Base-by-base conservation (phyloP, 2,888 invertebrate genomes). In the Caenorhabditis zanzibari region DNA sequence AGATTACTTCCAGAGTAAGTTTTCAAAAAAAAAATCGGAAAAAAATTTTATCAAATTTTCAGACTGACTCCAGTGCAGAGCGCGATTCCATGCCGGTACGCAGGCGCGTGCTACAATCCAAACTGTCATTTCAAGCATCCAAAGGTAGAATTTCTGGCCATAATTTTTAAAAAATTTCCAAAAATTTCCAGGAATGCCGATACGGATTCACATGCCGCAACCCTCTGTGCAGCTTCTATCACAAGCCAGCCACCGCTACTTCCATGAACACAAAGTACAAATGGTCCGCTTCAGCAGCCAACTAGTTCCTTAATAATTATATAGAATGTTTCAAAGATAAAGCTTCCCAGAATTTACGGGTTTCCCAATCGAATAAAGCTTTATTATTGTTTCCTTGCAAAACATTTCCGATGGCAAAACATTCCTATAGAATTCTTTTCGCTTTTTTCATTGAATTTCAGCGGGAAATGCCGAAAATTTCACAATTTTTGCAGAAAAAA, bases 51-150 rank as follows among this genome's bases (percentile, higher is more conserved):
- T 10, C 10, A 12, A 38, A 28, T 6, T 71, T 71, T 38, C 73
- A 63, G 61, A 28, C 35, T 38, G 24, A 69, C 44, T 38, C 74
- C 74, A 22, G 69, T 75, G 26, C 79, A 80, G 49, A 64, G 22
- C 22, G 35, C 75, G 64, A 86, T 86, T 44, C 85, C 82, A 6
- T 90, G 90, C 64, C 81, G 86, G 54, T 90, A 84, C 75, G 87
- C 81, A 0, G 89, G 80, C 5, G 49, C 64, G 0, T 92, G 91
- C 77, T 66, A 69, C 47, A 88, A 88, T 76, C 76, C 87, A 12
- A 56, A 19, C 24, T 90, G 90, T 49, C 80, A 76, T 5, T 90
- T 87, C 84, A 86, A 86, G 66, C 90, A 90, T 80, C 90, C 90
- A 28, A 86, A 83, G 85, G 88, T 88, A 38, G 7, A 32, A 32